A percentile compares a stretch with the other conserved stretches of the same genome.
Evolutionary conservation across 2,888 invertebrate species (phyloP).

Genomic region (Caenorhabditis becei): DNA sequence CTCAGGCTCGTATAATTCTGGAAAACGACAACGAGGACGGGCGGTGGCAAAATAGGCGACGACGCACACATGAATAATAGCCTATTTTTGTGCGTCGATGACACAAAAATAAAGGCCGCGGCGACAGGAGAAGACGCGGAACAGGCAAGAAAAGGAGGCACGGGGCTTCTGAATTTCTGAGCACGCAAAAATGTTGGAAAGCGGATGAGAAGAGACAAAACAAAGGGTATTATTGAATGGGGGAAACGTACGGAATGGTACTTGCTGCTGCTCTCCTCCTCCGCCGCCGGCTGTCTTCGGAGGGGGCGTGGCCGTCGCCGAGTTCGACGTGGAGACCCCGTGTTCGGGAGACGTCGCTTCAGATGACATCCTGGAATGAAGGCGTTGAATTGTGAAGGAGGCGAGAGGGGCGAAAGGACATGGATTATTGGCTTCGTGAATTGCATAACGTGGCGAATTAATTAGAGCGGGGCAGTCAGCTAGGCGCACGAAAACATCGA

Average conservation of each 20-base stretch:
- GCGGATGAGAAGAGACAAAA: background rate
- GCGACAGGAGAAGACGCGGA: constrained; percentile 31
- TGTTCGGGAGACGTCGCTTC: constrained; percentile 54
- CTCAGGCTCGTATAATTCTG: constrained; percentile 18
- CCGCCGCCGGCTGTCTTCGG: constrained; percentile 16
- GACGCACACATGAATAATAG: constrained; percentile 37
- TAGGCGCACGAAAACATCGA: background rate
- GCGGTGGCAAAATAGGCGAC: constrained; percentile 7
- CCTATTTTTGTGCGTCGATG: constrained; percentile 27
- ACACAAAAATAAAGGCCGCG: constrained; percentile 21
- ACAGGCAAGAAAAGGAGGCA: constrained; percentile 12
- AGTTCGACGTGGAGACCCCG: constrained; percentile 28
- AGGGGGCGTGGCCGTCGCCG: constrained; percentile 45
- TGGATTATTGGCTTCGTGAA: constrained; percentile 46
- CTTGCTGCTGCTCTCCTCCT: constrained; percentile 53
- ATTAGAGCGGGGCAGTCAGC: constrained; percentile 25
- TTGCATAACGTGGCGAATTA: constrained; percentile 39
- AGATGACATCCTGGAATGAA: constrained; percentile 51
- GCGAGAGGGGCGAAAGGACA: constrained; percentile 24
- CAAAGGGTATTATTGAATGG: background rate
- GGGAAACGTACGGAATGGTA: constrained; percentile 45
- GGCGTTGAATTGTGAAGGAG: background rate
- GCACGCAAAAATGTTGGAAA: background rate
- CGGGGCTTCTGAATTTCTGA: constrained; percentile 12
- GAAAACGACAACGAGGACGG: constrained; percentile 8